Conservation (phyloP, 2,113 vertebrate genomes). For the Xiphorhynchus elegans region DNA sequence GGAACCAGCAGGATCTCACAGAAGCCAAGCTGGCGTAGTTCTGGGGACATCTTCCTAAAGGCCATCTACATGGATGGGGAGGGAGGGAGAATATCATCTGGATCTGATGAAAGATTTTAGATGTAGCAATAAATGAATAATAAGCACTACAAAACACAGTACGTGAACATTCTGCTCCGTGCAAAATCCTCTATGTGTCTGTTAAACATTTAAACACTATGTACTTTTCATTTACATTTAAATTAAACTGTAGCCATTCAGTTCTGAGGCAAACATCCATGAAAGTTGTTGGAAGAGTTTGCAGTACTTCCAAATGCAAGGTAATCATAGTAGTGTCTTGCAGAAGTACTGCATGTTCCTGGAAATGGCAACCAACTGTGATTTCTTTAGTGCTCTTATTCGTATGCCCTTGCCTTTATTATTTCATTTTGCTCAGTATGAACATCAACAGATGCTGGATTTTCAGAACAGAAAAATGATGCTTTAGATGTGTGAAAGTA, state of each 20-base stretch:
- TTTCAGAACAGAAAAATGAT: not conserved
- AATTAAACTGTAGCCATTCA: not conserved
- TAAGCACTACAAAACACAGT: not conserved
- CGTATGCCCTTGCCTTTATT: not conserved
- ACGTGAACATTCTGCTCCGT: not conserved
- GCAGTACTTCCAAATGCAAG: not conserved
- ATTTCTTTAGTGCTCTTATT: slow-evolving; percentile 12
- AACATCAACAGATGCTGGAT: slow-evolving; percentile 2
- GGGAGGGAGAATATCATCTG: not conserved
- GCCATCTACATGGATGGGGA: not conserved
- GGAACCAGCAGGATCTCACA: not conserved
- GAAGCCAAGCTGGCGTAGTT: not conserved
- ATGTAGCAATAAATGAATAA: not conserved
- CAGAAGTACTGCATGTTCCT: not conserved
- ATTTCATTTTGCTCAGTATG: not conserved
- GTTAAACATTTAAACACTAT: not conserved
- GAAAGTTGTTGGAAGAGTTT: not conserved
- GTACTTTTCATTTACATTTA: slow-evolving; percentile 57
- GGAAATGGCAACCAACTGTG: not conserved
- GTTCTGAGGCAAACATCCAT: not conserved
- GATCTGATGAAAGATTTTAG: not conserved
- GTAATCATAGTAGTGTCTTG: not conserved
- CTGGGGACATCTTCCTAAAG: slow-evolving; percentile 5
- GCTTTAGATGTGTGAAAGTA: not conserved
- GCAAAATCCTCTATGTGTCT: not conserved